These are phyloP conservation scores for Turdus rufiventris DNA, from an alignment of 2,113 vertebrate genomes.

Conservation along the genomic window DNA sequence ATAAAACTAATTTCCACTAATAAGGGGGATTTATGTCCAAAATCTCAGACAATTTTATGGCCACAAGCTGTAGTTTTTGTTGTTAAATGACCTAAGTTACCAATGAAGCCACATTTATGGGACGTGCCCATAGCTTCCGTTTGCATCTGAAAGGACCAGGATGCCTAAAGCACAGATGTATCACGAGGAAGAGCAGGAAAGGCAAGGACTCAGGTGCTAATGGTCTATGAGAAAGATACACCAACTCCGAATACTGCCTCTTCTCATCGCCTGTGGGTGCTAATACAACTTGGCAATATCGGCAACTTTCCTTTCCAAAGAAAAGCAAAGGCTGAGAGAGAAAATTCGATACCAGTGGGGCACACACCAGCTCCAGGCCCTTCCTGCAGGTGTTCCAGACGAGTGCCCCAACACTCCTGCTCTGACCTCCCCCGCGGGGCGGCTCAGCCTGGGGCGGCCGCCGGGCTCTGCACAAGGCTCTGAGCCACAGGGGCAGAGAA, in stretches of 20 bases:
- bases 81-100: neutral
- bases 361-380: neutral
- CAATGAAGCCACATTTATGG: neutral
- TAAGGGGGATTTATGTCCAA: neutral
- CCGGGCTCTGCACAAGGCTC: neutral
- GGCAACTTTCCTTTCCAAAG: neutral
- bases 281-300: rapidly evolving
- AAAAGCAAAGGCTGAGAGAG: neutral
- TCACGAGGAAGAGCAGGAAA: neutral
- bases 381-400: neutral
- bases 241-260: neutral
- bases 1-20: neutral
- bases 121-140: neutral
- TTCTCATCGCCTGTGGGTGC: rapidly evolving
- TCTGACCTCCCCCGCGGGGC: rapidly evolving
- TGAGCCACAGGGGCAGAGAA: no score
- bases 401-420: rapidly evolving
- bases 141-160: neutral
- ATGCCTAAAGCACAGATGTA: neutral
- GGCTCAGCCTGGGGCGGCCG: neutral
- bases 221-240: neutral
- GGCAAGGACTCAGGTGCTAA: neutral
- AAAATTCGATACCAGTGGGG: neutral
- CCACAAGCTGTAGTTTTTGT: neutral
- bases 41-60: neutral